A percentile compares a stretch with the other conserved stretches of the same genome.
Conservation (phyloP, 2,888 invertebrate genomes). For the Smittia aterrima region DNA sequence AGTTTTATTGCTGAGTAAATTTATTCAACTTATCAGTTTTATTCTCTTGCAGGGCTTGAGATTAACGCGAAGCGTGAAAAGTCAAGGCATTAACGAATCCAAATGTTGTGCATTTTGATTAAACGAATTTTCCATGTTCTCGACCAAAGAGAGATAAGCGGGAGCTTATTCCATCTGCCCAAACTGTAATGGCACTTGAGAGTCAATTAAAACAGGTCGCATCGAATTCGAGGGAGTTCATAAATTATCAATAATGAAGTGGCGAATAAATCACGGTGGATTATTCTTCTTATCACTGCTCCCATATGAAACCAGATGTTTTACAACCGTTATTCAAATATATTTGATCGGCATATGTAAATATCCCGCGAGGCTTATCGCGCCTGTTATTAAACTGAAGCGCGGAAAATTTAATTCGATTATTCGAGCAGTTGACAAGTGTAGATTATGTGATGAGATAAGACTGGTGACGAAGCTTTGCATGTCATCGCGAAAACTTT, state of each 20-base stretch:
- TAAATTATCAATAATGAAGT: constrained; percentile 1
- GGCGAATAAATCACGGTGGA: constrained; percentile 10
- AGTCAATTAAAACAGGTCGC: constrained; percentile 8
- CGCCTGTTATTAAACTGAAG: not conserved
- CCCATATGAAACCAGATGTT: not conserved
- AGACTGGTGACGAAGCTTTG: not conserved
- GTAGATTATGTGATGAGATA: not conserved
- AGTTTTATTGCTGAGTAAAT: too few species aligned
- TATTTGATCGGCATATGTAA: too few species aligned
- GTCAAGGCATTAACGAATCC: too few species aligned
- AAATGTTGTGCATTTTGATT: too few species aligned
- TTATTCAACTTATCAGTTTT: too few species aligned
- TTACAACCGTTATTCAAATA: not conserved
- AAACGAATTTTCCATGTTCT: too few species aligned
- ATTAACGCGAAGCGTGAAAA: too few species aligned
- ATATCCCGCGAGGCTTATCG: too few species aligned
- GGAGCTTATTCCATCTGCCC: not conserved
- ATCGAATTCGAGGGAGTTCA: not conserved
- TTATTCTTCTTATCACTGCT: not conserved
- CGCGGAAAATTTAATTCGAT: constrained; percentile 1
- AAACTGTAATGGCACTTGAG: not conserved
- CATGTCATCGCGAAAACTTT: not conserved
- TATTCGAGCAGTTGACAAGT: not conserved
- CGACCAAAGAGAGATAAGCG: too few species aligned
- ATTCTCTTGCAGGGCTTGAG: too few species aligned